A percentile compares a stretch with the other conserved stretches of the same genome.
Conservation (phyloP, 2,113 vertebrate species). For the Steatornis caripensis region DNA sequence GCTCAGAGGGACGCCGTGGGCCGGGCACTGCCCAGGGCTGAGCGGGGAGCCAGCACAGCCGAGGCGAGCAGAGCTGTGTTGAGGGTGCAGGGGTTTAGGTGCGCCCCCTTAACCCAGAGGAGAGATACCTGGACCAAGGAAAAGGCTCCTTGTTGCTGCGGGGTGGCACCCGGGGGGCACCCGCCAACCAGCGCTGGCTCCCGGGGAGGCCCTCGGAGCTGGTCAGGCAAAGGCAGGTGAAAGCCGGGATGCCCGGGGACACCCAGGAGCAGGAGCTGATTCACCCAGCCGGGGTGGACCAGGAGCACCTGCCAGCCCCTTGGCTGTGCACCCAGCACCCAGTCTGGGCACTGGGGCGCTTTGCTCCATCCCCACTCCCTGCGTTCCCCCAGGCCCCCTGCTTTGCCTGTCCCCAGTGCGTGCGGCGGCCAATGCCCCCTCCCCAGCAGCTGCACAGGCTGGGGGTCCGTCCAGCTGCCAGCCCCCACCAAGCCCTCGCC, state of each 20-base stretch:
- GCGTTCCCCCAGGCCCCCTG: too few species aligned
- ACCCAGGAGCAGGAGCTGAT: background rate
- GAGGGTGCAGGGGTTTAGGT: background rate
- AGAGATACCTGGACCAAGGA: background rate
- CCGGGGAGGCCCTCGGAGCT: background rate
- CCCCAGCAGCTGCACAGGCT: background rate
- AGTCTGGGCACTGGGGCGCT: background rate
- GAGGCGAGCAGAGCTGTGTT: background rate
- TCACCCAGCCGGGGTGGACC: background rate
- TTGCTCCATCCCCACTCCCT: background rate
- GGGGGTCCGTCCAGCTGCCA: background rate
- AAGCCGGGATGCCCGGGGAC: too few species aligned
- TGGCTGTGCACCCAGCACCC: background rate
- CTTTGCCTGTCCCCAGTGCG: background rate
- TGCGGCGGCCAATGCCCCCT: background rate
- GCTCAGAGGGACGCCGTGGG: background rate
- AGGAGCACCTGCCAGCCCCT: background rate
- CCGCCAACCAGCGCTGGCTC: too few species aligned
- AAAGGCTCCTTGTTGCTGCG: background rate
- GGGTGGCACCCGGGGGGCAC: background rate
- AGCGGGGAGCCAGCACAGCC: too few species aligned
- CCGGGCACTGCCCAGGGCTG: too few species aligned
- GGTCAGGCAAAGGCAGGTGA: background rate
- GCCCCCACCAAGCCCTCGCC: accelerated
- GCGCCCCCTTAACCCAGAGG: background rate